Percentiles rank a stretch among this genome's conserved stretches.
These are phyloP conservation scores for Anastatus disparis DNA, from an alignment of 1,140 invertebrate species.

Conservation along the genomic window DNA sequence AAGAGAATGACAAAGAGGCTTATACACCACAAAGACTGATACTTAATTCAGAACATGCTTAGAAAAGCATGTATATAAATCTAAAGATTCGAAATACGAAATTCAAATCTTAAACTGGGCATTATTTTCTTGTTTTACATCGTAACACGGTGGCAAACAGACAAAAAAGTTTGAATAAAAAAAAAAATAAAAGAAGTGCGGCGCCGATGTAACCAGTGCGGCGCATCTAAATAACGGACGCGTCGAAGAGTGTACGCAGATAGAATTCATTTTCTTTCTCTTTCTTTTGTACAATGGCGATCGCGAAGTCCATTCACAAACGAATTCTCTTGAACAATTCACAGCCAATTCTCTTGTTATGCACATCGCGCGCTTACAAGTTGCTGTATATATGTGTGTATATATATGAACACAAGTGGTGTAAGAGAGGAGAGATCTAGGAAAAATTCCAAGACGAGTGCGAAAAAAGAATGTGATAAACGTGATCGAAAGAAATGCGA, in stretches of 20 bases:
- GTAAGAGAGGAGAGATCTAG: not conserved
- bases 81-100: not conserved
- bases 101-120: conserved; percentile 14
- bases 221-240: conserved; percentile 28
- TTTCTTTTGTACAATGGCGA: not conserved
- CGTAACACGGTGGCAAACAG: not conserved
- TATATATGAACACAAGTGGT: not conserved
- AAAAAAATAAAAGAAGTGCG: too few relatives aligned
- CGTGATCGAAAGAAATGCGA: not conserved
- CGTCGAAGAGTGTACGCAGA: conserved; percentile 22
- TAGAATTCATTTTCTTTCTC: conserved; percentile 32
- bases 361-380: not conserved
- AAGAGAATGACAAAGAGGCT: too few relatives aligned
- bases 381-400: not conserved
- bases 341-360: conserved; percentile 19
- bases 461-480: conserved; percentile 3
- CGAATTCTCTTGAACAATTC: conserved; percentile 15
- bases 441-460: conserved; percentile 27
- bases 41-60: not conserved
- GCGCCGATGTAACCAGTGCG: not conserved
- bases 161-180: too few relatives aligned
- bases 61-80: too few relatives aligned
- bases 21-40: not conserved
- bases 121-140: conserved; percentile 22
- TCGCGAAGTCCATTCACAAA: conserved; percentile 14